Base-by-base conservation (phyloP, 2,113 vertebrate species). In the Tachysurus vachellii region DNA sequence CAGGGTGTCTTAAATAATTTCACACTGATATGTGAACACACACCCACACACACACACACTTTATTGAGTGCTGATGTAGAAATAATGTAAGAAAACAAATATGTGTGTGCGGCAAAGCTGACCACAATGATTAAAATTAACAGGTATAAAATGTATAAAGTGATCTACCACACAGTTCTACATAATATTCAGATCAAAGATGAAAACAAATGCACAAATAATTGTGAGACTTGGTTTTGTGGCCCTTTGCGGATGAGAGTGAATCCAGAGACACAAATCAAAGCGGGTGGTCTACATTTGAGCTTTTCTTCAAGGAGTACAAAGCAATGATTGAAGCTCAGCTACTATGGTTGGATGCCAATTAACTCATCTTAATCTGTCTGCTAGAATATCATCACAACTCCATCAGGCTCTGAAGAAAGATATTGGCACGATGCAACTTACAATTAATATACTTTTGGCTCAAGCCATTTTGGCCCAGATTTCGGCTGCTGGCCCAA, bases 11-110 rank as follows among this genome's bases (percentile, higher is more conserved):
- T 50, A 70, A 17, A 16, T 70, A n/a, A 31, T 36, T 71, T 71
- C 68, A 71, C 68, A 71, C 16, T 19, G 17, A 36, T 28, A 28
- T 66, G 11, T 28, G n/a, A n/a, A 36, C 12, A 31, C n/a, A 31
- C 66, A 36, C 82, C 59, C 70, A 87, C 61, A 79, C 31, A 28
- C 62, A 79, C 85, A 50, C 54, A 80, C 31, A 86, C 75, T 66
- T 87, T 83, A 90, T 85, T 86, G 91, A 83, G 91, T 89, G 54
- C 90, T 93, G 93, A 93, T 89, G 88, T 89, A 88, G 89, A 93
- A 89, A 82, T 91, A 91, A 93, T 89, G 81, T 19, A 87, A 89
- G n/a, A 91, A 90, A 92, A n/a, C 90, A 80, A 87, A 79, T 81
- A 88, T 83, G 77, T 23, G 23, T 90, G 87, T 90, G 88, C 88